Evolutionary conservation across 1,140 invertebrate species (phyloP).

Genomic region (Bombus superbus): DNA sequence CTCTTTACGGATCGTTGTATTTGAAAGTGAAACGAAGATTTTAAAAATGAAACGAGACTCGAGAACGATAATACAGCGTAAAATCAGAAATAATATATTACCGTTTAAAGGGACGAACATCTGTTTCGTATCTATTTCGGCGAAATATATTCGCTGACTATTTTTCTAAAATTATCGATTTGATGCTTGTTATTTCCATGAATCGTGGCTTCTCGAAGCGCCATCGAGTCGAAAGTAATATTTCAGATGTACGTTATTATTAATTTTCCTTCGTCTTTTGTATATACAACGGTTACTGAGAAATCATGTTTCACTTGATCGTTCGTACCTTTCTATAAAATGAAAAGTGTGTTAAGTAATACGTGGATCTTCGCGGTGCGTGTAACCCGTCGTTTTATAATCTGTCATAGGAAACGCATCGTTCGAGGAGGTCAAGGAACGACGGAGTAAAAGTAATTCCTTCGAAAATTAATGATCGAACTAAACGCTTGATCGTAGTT

Average conservation of each 20-base stretch:
- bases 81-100: too few species aligned
- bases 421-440: not conserved
- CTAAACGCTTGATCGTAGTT: not conserved
- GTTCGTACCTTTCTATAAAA: not conserved
- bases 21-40: too few species aligned
- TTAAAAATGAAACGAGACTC: too few species aligned
- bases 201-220: not conserved
- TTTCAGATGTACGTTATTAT: not conserved
- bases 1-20: too few species aligned
- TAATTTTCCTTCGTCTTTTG: not conserved
- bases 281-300: not conserved
- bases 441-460: not conserved
- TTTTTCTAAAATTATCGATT: not conserved
- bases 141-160: not conserved
- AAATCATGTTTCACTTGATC: not conserved
- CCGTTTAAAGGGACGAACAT: too few species aligned
- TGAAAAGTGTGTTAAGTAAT: slow-evolving; percentile 3
- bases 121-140: too few species aligned
- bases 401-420: not conserved
- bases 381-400: not conserved
- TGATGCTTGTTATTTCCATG: not conserved
- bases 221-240: not conserved
- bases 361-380: not conserved
- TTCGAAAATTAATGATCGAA: not conserved
- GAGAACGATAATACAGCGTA: too few species aligned